Conservation (phyloP, 2,113 vertebrate species). For the Sterna hirundo region DNA sequence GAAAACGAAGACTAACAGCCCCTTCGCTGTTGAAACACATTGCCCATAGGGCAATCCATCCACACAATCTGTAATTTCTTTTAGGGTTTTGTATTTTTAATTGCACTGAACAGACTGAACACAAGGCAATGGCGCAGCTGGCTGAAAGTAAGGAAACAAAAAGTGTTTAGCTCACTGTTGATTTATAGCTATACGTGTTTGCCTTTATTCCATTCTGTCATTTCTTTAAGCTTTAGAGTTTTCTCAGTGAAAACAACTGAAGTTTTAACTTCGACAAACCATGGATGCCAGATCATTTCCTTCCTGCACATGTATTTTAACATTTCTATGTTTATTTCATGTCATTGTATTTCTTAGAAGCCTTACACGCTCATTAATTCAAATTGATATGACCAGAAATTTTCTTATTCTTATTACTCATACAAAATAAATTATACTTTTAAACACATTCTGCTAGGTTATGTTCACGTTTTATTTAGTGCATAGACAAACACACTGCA, state of each 20-base stretch:
- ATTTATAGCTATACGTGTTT: neutral
- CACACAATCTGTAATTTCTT: neutral
- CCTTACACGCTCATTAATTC: neutral
- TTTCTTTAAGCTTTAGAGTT: neutral
- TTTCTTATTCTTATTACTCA: neutral
- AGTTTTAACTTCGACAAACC: neutral
- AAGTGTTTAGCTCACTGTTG: neutral
- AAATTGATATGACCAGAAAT: neutral
- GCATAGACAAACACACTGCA: neutral
- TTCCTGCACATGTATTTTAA: neutral
- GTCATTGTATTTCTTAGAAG: neutral
- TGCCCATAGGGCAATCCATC: neutral
- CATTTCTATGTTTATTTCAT: neutral
- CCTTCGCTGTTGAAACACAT: neutral
- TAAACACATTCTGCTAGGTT: neutral
- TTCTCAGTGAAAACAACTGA: neutral
- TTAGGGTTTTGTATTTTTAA: neutral
- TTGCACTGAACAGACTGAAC: neutral
- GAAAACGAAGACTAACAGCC: neutral
- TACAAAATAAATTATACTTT: neutral
- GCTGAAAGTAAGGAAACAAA: neutral
- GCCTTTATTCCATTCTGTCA: neutral
- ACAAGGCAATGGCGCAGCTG: neutral
- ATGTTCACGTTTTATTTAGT: neutral
- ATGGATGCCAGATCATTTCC: neutral